phyloP scores from a whole-genome alignment of 2,888 invertebrate genomes.

The Pristionchus arcanus region DNA sequence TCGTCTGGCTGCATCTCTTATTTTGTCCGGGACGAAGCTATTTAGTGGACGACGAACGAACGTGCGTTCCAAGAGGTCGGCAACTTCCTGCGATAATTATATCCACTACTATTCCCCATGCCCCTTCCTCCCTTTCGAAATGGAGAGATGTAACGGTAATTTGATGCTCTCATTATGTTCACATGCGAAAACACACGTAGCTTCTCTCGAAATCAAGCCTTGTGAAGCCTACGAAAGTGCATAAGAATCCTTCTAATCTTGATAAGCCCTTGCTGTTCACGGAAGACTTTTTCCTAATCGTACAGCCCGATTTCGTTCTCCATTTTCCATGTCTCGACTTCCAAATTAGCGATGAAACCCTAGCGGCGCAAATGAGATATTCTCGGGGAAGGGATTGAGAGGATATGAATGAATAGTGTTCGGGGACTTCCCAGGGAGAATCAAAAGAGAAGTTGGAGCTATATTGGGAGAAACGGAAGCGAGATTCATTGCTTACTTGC shows the following conservation, averaged over 20 bases:
- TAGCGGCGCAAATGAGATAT: slow-evolving; percentile 16
- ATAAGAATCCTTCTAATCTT: too few species aligned
- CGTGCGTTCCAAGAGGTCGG: slow-evolving; percentile 47
- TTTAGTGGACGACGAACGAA: slow-evolving; percentile 8
- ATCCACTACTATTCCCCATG: neutral
- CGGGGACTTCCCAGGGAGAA: neutral
- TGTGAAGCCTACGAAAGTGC: neutral
- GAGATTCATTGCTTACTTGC: slow-evolving; percentile 60
- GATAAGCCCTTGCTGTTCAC: neutral
- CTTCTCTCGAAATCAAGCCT: neutral
- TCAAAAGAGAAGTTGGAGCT: neutral
- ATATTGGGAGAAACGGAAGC: neutral
- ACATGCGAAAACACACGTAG: neutral
- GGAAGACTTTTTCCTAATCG: neutral
- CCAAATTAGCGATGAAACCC: neutral
- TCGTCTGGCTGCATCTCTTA: neutral
- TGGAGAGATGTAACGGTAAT: neutral
- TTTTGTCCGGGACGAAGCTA: neutral
- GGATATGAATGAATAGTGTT: neutral
- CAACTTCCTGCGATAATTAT: slow-evolving; percentile 45
- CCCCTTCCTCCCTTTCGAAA: neutral
- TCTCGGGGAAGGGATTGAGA: neutral
- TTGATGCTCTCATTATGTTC: neutral
- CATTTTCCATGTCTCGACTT: neutral
- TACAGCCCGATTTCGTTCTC: slow-evolving; percentile 3